These are phyloP conservation scores for Callithrix jacchus DNA, from an alignment of 2,113 vertebrate genomes.

Conservation along the genomic window DNA sequence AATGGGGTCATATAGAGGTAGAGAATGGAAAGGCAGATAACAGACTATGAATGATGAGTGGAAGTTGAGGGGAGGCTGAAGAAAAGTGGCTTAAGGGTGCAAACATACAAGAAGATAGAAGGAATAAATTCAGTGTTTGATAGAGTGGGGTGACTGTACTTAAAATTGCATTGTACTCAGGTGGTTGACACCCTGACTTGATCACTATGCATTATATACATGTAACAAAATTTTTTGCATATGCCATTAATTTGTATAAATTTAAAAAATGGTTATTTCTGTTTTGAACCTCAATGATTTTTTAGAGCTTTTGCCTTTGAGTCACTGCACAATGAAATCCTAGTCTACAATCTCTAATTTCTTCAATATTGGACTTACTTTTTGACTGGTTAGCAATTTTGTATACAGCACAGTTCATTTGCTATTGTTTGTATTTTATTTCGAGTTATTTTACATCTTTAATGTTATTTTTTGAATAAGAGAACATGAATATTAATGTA, in stretches of 20 bases:
- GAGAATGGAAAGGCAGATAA: neutral
- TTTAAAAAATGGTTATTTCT: neutral
- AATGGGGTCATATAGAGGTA: neutral
- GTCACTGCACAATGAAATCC: neutral
- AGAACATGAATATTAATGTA: neutral
- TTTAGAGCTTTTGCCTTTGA: neutral
- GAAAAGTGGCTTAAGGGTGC: neutral
- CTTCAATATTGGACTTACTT: neutral
- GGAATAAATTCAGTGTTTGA: neutral
- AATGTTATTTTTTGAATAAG: neutral
- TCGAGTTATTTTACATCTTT: neutral
- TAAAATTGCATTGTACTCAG: neutral
- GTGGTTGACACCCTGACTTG: neutral
- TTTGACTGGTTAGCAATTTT: neutral
- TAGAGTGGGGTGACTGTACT: neutral
- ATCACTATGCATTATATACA: neutral
- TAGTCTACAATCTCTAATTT: neutral
- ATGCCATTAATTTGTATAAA: neutral
- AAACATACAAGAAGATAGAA: neutral
- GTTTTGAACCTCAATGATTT: neutral
- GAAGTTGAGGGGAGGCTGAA: neutral
- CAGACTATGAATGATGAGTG: neutral
- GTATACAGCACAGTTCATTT: neutral
- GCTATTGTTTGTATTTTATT: neutral
- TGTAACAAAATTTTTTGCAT: neutral